A percentile compares a stretch with the other conserved stretches of the same genome.
Evolutionary conservation across 1,140 invertebrate genomes (phyloP).

Genomic region (Drosophila watanabei): DNA sequence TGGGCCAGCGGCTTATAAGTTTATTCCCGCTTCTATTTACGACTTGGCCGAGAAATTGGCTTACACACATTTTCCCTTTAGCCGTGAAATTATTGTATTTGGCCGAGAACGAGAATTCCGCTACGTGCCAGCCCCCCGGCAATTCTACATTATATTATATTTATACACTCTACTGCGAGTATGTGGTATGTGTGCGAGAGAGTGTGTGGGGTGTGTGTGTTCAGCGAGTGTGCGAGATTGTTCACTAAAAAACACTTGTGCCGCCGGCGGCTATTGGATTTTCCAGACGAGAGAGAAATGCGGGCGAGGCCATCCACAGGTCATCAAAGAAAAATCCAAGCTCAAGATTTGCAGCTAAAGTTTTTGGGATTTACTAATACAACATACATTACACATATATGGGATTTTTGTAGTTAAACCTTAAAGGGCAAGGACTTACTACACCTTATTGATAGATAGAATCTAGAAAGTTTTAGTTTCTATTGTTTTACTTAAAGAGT

Average conservation of each 20-base stretch:
- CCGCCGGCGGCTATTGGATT: slow-evolving; percentile 54
- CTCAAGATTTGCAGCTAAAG: not conserved
- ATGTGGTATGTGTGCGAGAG: not conserved
- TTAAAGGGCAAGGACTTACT: not conserved
- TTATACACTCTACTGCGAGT: slow-evolving; percentile 18
- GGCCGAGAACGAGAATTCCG: slow-evolving; percentile 43
- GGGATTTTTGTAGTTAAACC: not conserved
- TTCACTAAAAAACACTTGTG: slow-evolving; percentile 65
- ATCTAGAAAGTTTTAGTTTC: not conserved
- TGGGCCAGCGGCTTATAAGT: slow-evolving; percentile 74
- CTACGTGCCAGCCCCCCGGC: slow-evolving; percentile 46
- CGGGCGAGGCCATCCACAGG: slow-evolving; percentile 25
- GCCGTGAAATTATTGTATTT: slow-evolving; percentile 80
- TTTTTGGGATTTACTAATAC: not conserved
- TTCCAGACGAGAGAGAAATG: slow-evolving; percentile 23
- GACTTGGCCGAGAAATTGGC: slow-evolving; percentile 78
- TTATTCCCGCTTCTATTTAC: slow-evolving; percentile 78
- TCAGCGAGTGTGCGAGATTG: slow-evolving; percentile 25
- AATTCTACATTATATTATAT: slow-evolving; percentile 44
- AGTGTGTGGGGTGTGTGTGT: not conserved
- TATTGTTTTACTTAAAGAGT: not conserved
- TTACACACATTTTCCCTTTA: slow-evolving; percentile 78
- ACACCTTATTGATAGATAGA: slow-evolving; percentile 13
- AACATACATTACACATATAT: not conserved
- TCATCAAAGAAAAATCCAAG: slow-evolving; percentile 48